Evolutionary conservation across 2,113 vertebrate genomes (phyloP), one percentile per base, ranked within the genome.

Genomic region (Hippocampus zosterae): DNA sequence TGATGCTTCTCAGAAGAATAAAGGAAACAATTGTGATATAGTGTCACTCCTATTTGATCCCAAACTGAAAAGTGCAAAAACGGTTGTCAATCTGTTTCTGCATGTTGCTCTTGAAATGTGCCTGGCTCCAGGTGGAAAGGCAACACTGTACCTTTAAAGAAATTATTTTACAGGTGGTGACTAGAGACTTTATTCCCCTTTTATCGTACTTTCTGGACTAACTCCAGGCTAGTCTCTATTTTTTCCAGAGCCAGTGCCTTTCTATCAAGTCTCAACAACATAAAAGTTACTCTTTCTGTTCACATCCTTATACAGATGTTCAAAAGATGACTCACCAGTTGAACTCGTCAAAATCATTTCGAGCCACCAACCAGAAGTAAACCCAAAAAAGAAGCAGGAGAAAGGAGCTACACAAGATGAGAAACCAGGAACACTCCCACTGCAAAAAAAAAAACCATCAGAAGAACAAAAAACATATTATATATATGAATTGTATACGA

Each of bases 371-470:
- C 96, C 96, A 99, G 90, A 98, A 98, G 85, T 98, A 99, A 72
- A 94, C 92, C 96, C 96, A 98, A 67, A 93, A 81, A 70, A 98
- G 92, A 0, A 96, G 94, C 84, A 99, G 92, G 72, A 96, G 89
- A 72, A 98, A 98, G 52, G 95, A 94, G 27, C 88, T 91, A 81
- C 92, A 92, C 87, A 99, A 88, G 83, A 99, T 90, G 85, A 94
- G 52, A 85, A 98, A 96, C 97, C 97, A 99, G 29, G 94, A 87
- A 60, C 95, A 93, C 68, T 99, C 97, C 97, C 97, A 99, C 97
- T 99, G 93, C 0, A 1, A 83, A 75, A 44, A 42, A 68, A 73
- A 78, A 59, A 85, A 71, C 1, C n/a, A 40, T 2, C 29, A 33
- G 5, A 33, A 33, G 29, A 33, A 33, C 29, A 33, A 41, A 1